These are phyloP conservation scores for Aeoliscus strigatus DNA, from an alignment of 2,797 vertebrate genomes.

Conservation along the genomic window DNA sequence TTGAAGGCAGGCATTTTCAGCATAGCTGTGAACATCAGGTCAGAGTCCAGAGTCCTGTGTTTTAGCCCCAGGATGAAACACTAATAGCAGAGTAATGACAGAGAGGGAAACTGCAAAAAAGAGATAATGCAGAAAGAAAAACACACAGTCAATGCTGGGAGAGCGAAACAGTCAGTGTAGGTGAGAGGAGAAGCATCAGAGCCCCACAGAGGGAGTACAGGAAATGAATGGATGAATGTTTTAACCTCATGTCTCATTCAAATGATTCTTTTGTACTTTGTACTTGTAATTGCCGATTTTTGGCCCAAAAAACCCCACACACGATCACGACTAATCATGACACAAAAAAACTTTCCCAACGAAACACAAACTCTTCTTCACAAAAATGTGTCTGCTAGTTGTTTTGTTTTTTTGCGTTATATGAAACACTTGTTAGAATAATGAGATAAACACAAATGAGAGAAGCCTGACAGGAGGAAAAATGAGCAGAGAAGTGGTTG, in stretches of 20 bases:
- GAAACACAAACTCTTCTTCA: no score
- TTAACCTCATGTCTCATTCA: constrained; percentile 14
- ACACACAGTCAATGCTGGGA: constrained; percentile 52
- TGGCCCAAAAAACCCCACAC: no score
- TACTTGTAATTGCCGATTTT: no score
- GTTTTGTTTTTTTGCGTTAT: no score
- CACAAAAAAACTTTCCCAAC: no score
- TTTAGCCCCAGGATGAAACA: constrained; percentile 54
- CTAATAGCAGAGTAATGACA: constrained; percentile 63
- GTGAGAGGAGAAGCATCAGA: constrained; percentile 2
- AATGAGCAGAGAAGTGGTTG: no score
- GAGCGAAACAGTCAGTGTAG: neutral
- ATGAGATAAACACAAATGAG: no score
- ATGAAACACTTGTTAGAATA: no score
- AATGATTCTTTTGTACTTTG: no score
- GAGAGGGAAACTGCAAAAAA: constrained; percentile 59
- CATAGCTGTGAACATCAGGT: constrained; percentile 49
- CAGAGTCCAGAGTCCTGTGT: constrained; percentile 52
- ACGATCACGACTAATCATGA: no score
- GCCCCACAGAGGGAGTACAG: constrained; percentile 1
- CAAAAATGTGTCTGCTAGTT: no score
- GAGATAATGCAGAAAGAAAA: constrained; percentile 60
- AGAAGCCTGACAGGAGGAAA: no score
- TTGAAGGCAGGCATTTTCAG: constrained; percentile 51
- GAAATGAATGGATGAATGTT: constrained; percentile 12